Percentiles rank a stretch among this genome's conserved stretches.
These are phyloP conservation scores for Protonemura montana DNA, from an alignment of 2,888 invertebrate genomes.

Conservation along the genomic window DNA sequence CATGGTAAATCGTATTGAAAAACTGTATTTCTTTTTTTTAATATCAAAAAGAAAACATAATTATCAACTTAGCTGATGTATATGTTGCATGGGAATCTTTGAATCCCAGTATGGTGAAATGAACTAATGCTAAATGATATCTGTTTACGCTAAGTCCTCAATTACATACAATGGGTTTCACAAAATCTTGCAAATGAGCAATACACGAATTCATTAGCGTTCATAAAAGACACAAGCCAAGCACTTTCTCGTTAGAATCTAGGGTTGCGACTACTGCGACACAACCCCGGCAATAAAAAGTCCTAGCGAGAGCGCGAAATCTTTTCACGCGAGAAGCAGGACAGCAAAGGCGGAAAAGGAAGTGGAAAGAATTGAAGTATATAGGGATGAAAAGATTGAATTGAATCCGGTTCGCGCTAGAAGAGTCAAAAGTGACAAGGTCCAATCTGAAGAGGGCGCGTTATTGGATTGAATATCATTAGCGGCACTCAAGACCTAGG, in stretches of 20 bases:
- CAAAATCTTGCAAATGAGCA: no score
- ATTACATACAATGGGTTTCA: background rate
- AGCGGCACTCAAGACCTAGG: conserved; percentile 19
- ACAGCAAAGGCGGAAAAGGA: background rate
- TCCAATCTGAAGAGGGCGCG: conserved; percentile 8
- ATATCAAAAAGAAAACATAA: no score
- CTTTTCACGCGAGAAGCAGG: background rate
- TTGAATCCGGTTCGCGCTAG: conserved; percentile 32
- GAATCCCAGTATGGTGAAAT: background rate
- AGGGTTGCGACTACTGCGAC: background rate
- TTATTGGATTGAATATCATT: conserved; percentile 48
- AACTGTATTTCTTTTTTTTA: no score
- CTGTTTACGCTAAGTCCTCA: background rate
- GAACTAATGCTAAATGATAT: background rate
- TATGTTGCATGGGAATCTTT: background rate
- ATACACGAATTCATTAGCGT: background rate
- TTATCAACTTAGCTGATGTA: background rate
- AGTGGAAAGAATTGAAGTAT: conserved; percentile 40
- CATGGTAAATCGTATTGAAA: no score
- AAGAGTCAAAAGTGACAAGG: conserved; percentile 40
- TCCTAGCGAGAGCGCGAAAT: background rate
- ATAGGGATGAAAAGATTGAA: conserved; percentile 43
- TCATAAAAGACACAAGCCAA: background rate
- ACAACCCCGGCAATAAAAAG: background rate
- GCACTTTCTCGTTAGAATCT: background rate